Evolutionary conservation across 2,797 vertebrate genomes (phyloP), one percentile per base, ranked within the genome.

Genomic region (Chromis chromis): DNA sequence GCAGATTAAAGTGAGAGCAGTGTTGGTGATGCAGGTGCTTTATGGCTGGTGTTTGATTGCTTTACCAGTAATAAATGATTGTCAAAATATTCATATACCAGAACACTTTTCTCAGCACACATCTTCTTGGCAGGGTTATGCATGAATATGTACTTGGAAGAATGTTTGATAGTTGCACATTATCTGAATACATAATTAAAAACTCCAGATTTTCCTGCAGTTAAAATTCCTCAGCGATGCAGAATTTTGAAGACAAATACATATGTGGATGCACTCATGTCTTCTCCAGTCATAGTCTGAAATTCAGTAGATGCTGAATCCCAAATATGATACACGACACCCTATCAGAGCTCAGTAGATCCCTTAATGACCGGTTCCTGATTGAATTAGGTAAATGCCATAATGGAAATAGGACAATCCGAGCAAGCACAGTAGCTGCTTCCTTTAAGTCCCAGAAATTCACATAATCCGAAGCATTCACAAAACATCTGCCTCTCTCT

Each of bases 271-370:
- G 12, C 21, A 10, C 6, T 39, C 4, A 19, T n/a, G 31, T 56
- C 28, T 31, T 12, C 14, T 31, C 6, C 24, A 24, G 14, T 56
- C 5, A 6, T 4, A 56, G 11, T n/a, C 11, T 56, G 8, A 24
- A 36, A 28, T n/a, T 25, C 36, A 10, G n/a, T 19, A 59, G 57
- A 65, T 17, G 10, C 53, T 52, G 33, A 49, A 24, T 16, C 17
- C n/a, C 24, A 31, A 14, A 40, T 1, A 1, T 24, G 79, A 68
- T 28, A 78, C 36, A 8, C 27, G 76, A 87, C 21, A 65, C 85
- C 31, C 4, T 1, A 17, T 40, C 6, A 49, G 46, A 33, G n/a
- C 65, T 42, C 50, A 46, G 28, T 0, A 4, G 53, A 42, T n/a
- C 17, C 1, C 33, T 61, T 22, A 22, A 28, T 70, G 57, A 50